Percentiles rank a stretch among this genome's conserved stretches.
Conservation (phyloP, 2,797 vertebrate genomes). For the Xenentodon cancila region DNA sequence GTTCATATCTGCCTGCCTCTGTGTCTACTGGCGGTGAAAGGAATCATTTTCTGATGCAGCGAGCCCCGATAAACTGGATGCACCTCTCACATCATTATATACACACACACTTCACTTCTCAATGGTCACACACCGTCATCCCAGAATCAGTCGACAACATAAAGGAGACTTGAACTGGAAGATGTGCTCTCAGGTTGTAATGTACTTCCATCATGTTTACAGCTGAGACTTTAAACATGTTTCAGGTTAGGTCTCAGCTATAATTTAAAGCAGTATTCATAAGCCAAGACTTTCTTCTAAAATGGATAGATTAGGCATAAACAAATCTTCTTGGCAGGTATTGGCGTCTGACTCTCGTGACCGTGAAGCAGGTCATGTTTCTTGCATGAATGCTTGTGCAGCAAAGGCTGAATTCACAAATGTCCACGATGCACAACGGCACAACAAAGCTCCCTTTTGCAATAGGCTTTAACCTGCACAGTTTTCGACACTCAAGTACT, state of each 20-base stretch:
- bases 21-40: background rate
- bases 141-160: background rate
- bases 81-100: background rate
- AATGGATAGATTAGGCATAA: slow-evolving; percentile 23
- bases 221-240: too few species aligned
- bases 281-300: slow-evolving; percentile 11
- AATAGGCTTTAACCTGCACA: slow-evolving; percentile 34
- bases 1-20: too few species aligned
- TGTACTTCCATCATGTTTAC: too few species aligned
- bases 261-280: background rate
- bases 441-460: background rate
- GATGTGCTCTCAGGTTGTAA: background rate
- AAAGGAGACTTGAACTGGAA: background rate
- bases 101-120: too few species aligned
- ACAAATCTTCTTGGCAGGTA: slow-evolving; percentile 26
- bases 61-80: slow-evolving; percentile 10
- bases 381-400: slow-evolving; percentile 15
- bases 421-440: background rate
- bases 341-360: slow-evolving; percentile 27
- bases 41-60: slow-evolving; percentile 1
- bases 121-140: background rate
- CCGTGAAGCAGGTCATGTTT: slow-evolving; percentile 14
- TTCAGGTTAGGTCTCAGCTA: too few species aligned
- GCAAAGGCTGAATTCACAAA: slow-evolving; percentile 31
- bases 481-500: slow-evolving; percentile 41